Conservation (phyloP, 2,113 vertebrate species). For the Mormyrus lacerda region DNA sequence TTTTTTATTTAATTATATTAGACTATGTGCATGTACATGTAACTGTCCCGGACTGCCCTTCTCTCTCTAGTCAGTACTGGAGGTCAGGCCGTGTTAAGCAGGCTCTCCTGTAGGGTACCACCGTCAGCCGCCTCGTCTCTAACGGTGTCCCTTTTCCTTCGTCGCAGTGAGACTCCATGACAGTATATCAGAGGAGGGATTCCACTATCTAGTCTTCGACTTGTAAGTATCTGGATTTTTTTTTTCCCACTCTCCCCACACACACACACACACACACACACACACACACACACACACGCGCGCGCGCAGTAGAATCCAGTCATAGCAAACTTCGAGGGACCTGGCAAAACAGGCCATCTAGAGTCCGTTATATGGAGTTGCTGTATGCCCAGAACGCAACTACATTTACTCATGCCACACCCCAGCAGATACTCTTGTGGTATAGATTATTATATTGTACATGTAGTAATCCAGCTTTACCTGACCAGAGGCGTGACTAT, state of each 20-base stretch:
- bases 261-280: accelerated
- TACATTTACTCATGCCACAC: too few species aligned
- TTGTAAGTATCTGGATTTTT: conserved; percentile 64
- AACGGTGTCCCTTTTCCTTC: neutral
- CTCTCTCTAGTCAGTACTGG: neutral
- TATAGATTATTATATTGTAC: too few species aligned
- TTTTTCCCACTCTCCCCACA: neutral
- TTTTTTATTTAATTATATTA: neutral
- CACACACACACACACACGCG: too few species aligned
- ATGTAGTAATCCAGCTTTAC: too few species aligned
- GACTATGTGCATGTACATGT: neutral
- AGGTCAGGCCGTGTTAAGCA: conserved; percentile 13
- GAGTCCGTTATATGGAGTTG: too few species aligned
- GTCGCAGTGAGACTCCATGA: conserved; percentile 73
- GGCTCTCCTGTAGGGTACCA: neutral
- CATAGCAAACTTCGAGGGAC: too few species aligned
- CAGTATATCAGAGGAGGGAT: conserved; percentile 81
- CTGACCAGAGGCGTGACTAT: too few species aligned
- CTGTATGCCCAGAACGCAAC: too few species aligned
- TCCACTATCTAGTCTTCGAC: conserved; percentile 81
- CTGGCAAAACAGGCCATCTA: too few species aligned
- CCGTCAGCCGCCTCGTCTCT: neutral
- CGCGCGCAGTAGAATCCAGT: too few species aligned
- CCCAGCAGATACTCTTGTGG: too few species aligned
- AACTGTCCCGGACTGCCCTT: neutral